Base-by-base conservation (phyloP, 2,113 vertebrate species). In the Halcyon senegalensis region DNA sequence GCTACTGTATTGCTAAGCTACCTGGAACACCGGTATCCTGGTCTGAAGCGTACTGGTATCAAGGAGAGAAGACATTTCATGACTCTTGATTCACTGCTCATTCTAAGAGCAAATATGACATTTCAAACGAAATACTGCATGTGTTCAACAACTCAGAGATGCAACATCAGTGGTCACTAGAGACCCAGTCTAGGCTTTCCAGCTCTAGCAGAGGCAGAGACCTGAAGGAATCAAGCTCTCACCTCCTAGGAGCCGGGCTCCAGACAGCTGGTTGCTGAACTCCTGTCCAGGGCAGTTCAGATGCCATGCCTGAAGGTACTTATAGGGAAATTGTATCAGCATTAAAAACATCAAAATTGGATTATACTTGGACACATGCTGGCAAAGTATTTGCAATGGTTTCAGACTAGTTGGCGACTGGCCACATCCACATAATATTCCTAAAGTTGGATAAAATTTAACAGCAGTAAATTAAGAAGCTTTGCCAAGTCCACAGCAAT, bases 361-460 rank as follows among this genome's bases (percentile, higher is more conserved):
- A 89, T 92, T 89, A 94, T 59, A 69, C 46, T 87, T 85, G 77
- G 91, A 96, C 70, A 73, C 84, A 85, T 46, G 93, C 82, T 95
- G 93, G 75, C 78, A 87, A 89, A 94, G 74, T 79, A 96, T 94
- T 94, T 93, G 86, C 74, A 79, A 46, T 66, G 89, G 77, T 66
- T 91, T 87, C 66, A 79, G 74, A 96, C 89, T 69, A 90, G 91
- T 55, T 95, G 91, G 80, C 67, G 33, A 76, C 24, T 67, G 39
- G 86, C 91, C 92, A 93, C 90, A 68, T 76, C 41, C 62, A 33
- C 58, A 82, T 60, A 89, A 81, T 94, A 89, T 76, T 95, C 80
- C 86, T 93, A 37, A 92, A 94, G 88, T 20, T 90, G 93, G 87
- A 87, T 90, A 89, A 84, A 92, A 94, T 94, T 89, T 91, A 91